Percentiles rank a stretch among this genome's conserved stretches.
phyloP scores from a whole-genome alignment of 64 coral and sea anemone genomes.

The Hydrozoanthus tunicans region DNA sequence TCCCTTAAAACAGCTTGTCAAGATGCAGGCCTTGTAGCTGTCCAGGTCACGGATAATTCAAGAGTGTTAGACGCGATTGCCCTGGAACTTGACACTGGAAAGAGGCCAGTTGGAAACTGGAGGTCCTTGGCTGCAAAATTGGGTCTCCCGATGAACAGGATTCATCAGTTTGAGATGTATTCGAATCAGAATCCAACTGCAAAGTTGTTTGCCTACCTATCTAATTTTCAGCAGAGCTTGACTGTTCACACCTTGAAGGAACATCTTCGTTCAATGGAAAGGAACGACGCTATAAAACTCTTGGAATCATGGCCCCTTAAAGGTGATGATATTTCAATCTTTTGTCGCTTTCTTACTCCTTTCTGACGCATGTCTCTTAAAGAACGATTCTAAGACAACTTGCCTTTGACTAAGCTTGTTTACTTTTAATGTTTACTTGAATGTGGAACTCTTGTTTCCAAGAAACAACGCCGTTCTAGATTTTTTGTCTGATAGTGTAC shows the following conservation, averaged over 20 bases:
- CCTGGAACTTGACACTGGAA: constrained; percentile 16
- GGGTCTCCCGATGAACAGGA: neutral
- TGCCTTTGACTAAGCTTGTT: no score
- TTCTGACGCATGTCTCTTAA: no score
- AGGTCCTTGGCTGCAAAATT: neutral
- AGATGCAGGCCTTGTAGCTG: neutral
- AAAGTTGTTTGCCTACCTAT: neutral
- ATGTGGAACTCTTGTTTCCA: no score
- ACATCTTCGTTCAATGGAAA: neutral
- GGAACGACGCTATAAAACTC: neutral
- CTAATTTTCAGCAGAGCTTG: neutral
- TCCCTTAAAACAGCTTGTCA: neutral
- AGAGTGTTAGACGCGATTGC: neutral
- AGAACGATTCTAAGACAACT: no score
- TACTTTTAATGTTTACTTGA: no score
- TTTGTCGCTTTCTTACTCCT: no score
- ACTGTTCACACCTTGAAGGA: neutral
- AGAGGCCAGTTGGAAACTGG: constrained; percentile 27
- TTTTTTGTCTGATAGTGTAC: no score
- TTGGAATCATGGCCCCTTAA: neutral
- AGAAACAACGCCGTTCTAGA: no score
- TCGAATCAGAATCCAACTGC: constrained; percentile 11
- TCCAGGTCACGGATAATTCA: neutral
- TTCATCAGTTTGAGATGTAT: constrained; percentile 34
- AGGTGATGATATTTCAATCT: neutral